Evolutionary conservation across 2,797 vertebrate species (phyloP).

Genomic region (Cossypha caffra): DNA sequence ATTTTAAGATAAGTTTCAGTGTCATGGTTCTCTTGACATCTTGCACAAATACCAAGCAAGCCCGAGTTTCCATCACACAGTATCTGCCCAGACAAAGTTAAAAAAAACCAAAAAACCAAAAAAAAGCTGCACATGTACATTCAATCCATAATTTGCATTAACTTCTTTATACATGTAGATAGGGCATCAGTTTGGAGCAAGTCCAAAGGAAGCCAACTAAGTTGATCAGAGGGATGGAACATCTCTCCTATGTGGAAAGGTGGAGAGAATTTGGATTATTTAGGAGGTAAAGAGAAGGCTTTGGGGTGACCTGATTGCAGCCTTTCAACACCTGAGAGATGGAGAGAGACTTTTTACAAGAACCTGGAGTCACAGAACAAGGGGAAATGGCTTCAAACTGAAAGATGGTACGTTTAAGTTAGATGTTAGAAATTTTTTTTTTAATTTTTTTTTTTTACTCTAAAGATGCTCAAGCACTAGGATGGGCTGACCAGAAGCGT

Average conservation of each 20-base stretch:
- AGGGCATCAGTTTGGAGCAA: not conserved
- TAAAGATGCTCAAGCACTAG: not conserved
- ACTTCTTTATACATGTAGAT: not conserved
- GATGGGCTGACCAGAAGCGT: not conserved
- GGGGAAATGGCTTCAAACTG: not conserved
- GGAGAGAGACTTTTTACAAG: not conserved
- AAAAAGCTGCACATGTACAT: rapidly evolving
- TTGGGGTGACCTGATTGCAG: not conserved
- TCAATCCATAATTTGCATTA: not conserved
- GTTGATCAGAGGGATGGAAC: not conserved
- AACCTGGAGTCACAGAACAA: not conserved
- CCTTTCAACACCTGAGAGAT: not conserved
- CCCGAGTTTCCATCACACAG: not conserved
- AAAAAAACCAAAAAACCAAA: not conserved
- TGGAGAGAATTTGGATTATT: not conserved
- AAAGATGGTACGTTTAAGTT: not conserved
- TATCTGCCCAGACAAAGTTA: not conserved
- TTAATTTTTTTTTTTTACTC: not conserved
- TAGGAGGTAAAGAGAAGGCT: not conserved
- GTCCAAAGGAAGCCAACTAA: not conserved
- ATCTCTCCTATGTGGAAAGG: not conserved
- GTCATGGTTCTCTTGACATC: not conserved
- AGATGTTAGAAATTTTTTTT: too few relatives aligned
- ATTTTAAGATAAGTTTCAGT: not conserved
- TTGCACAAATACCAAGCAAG: not conserved